phyloP scores from a whole-genome alignment of 2,888 invertebrate species.

The Lamproptera curius region DNA sequence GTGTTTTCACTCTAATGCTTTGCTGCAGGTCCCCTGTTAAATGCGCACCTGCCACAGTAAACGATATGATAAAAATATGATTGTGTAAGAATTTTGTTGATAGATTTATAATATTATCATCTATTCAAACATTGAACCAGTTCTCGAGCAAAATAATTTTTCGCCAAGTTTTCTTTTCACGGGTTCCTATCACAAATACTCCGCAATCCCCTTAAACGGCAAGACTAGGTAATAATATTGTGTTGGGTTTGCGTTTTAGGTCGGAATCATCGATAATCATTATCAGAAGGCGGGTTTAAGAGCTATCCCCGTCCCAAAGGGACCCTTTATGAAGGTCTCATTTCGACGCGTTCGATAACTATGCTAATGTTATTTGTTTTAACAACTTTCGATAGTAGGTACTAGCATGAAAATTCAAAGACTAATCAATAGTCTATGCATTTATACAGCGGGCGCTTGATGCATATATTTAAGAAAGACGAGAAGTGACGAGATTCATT shows the following conservation, averaged over 20 bases:
- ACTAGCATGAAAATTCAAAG: slow-evolving; percentile 28
- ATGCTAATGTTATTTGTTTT: slow-evolving; percentile 75
- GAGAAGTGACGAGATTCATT: no score
- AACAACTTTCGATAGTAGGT: slow-evolving; percentile 65
- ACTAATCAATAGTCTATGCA: slow-evolving; percentile 49
- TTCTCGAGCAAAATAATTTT: no score
- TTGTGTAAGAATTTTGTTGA: no score
- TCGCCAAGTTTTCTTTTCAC: slow-evolving; percentile 1
- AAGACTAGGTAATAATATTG: slow-evolving; percentile 73
- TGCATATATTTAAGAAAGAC: no score
- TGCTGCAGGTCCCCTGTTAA: no score
- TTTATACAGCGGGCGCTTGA: no score
- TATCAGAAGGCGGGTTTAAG: slow-evolving; percentile 76
- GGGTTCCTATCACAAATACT: slow-evolving; percentile 44
- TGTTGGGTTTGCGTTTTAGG: slow-evolving; percentile 61
- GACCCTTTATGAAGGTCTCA: slow-evolving; percentile 73
- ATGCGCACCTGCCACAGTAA: no score
- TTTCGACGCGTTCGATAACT: slow-evolving; percentile 74
- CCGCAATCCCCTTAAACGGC: slow-evolving; percentile 65
- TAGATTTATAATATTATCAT: no score
- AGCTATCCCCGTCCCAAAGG: slow-evolving; percentile 67
- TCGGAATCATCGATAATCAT: slow-evolving; percentile 77
- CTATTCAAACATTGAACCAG: no score
- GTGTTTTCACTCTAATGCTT: no score
- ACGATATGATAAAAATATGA: no score